Percentiles rank a stretch among this genome's conserved stretches.
Evolutionary conservation across 2,888 invertebrate genomes (phyloP).

Genomic region (Merodon equestris): DNA sequence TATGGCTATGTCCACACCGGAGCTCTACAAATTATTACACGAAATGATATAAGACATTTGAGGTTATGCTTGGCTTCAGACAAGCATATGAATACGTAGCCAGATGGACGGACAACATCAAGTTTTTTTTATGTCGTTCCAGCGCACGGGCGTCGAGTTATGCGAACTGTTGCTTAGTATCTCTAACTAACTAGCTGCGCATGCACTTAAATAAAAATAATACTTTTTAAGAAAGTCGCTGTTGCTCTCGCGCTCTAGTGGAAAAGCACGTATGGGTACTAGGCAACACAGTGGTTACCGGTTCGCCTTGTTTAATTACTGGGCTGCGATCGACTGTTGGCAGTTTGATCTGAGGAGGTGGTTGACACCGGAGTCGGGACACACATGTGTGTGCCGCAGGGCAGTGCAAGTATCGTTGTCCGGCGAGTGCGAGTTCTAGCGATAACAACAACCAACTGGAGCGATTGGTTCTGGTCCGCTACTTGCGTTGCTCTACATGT

Average conservation of each 20-base stretch:
- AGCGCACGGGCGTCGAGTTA: slow-evolving; percentile 10
- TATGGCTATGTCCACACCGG: no score
- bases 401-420: not conserved
- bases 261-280: not conserved
- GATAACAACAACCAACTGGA: slow-evolving; percentile 31
- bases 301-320: slow-evolving; percentile 64
- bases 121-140: slow-evolving; percentile 18
- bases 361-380: slow-evolving; percentile 46
- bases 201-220: slow-evolving; percentile 33
- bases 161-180: slow-evolving; percentile 2
- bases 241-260: slow-evolving; percentile 3
- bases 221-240: slow-evolving; percentile 55
- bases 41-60: slow-evolving; percentile 57
- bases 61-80: slow-evolving; percentile 57
- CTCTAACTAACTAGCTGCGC: slow-evolving; percentile 36
- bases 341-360: slow-evolving; percentile 48
- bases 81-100: slow-evolving; percentile 9
- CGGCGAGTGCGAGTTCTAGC: slow-evolving; percentile 7
- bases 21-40: slow-evolving; percentile 53
- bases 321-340: slow-evolving; percentile 19
- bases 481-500: not conserved
- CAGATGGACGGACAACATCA: not conserved
- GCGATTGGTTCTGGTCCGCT: slow-evolving; percentile 6
- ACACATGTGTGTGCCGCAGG: not conserved
- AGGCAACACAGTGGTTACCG: slow-evolving; percentile 22